Evolutionary conservation across 2,113 vertebrate genomes (phyloP), one percentile per base, ranked within the genome.

Genomic region (Ptilorrhoa leucosticta): DNA sequence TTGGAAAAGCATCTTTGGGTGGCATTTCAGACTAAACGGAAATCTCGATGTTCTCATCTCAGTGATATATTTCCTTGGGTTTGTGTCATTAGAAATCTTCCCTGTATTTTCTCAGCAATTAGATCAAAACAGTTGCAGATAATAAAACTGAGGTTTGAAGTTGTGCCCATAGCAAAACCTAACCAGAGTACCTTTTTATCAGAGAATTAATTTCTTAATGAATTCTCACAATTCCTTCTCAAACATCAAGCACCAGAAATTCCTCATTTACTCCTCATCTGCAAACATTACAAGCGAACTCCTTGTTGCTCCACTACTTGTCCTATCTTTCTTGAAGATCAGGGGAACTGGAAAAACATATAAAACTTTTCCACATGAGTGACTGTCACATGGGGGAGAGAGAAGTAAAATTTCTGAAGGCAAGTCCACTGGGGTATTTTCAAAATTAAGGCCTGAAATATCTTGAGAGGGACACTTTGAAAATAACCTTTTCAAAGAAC

Each of bases 1-100:
- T 83, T 92, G 71, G 90, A 90, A 93, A 96, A 95, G 68, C 31
- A 88, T 93, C 66, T 88, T 91, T 84, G 73, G 93, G 93, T 95
- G 82, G 75, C 79, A 90, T 92, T 96, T 83, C 51, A 93, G 79
- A 90, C 92, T 91, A 85, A 96, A 88, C 2, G 23, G 64, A 90
- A 94, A 83, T 66, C 47, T 78, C 47, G 39, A 54, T 47, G 56
- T 77, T 91, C 90, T 86, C 51, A 56, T 88, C 70, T 90, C 40
- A 47, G 50, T 66, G 56, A 83, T 72, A 53, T 33, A 89, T 83
- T 83, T 95, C 79, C 56, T 64, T 51, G 7, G n/a, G 26, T 76
- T 94, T 82, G 24, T 93, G 61, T 81, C 71, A 80, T 66, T 73
- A 85, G 58, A 48, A 85, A 39, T 66, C 40, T 90, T 83, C 80